Conservation (phyloP, 2,888 invertebrate genomes). For the Hesperia comma region DNA sequence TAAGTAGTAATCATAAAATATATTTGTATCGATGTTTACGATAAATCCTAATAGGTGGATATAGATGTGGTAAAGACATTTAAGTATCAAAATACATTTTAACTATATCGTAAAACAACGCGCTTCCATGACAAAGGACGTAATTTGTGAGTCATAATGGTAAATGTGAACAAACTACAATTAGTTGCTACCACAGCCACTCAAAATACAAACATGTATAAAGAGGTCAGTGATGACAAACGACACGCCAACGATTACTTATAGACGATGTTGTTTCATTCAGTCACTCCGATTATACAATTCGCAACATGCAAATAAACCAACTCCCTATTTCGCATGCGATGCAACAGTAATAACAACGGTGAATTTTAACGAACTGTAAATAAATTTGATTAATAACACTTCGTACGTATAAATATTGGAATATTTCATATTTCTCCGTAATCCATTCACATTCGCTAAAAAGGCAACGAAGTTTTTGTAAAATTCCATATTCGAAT, state of each 20-base stretch:
- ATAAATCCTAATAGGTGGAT: too few relatives aligned
- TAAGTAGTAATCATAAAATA: too few relatives aligned
- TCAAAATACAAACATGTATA: too few relatives aligned
- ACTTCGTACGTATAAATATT: conserved; percentile 31
- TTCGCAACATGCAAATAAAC: conserved; percentile 24
- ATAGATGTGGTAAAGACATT: too few relatives aligned
- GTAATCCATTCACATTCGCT: conserved; percentile 24
- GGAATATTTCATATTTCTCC: conserved; percentile 21
- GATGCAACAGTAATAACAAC: conserved; percentile 34
- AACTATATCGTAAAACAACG: too few relatives aligned
- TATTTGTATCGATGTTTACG: too few relatives aligned
- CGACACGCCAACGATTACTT: too few relatives aligned
- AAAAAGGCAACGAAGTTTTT: conserved; percentile 24
- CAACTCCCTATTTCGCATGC: conserved; percentile 25
- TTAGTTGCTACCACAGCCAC: too few relatives aligned
- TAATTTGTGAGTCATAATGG: neutral
- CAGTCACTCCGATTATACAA: conserved; percentile 22
- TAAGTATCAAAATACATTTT: too few relatives aligned
- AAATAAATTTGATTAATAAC: conserved; percentile 36
- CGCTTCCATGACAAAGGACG: too few relatives aligned
- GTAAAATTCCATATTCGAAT: conserved; percentile 25
- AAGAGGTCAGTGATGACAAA: too few relatives aligned
- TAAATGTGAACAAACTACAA: neutral
- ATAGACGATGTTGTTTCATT: conserved; percentile 5
- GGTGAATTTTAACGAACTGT: conserved; percentile 36